A percentile compares a stretch with the other conserved stretches of the same genome.
phyloP scores from a whole-genome alignment of 2,888 invertebrate genomes.

The Tiphia femorata region DNA sequence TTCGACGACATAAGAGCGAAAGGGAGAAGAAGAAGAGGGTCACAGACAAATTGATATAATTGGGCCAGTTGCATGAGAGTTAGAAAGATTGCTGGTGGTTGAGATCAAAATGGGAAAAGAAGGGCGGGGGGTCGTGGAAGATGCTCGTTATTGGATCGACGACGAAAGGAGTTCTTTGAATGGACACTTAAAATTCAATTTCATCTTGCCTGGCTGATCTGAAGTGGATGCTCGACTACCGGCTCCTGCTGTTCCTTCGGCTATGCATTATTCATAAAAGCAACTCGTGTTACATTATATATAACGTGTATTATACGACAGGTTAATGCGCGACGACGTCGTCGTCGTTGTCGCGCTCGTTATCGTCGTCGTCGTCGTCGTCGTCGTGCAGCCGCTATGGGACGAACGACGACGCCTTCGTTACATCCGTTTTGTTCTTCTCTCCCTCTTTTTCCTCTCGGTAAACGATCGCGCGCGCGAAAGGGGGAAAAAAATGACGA shows the following conservation, averaged over 20 bases:
- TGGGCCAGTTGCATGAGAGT: too few species aligned
- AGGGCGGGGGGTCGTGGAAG: conserved; percentile 31
- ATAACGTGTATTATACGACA: conserved; percentile 24
- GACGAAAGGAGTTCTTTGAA: conserved; percentile 55
- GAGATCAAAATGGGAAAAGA: conserved; percentile 10
- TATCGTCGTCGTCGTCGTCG: neutral
- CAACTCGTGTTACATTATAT: conserved; percentile 59
- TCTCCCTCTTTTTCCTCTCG: neutral
- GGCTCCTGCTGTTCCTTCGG: conserved; percentile 63
- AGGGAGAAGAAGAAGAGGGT: too few species aligned
- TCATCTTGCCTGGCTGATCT: conserved; percentile 67
- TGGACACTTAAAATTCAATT: conserved; percentile 65
- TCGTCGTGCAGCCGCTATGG: conserved; percentile 2
- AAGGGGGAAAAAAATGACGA: neutral
- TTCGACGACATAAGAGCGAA: too few species aligned
- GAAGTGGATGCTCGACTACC: conserved; percentile 64
- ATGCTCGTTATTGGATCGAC: conserved; percentile 50
- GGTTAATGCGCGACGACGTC: conserved; percentile 32
- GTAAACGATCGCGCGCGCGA: neutral
- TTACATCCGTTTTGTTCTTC: neutral
- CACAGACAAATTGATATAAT: too few species aligned
- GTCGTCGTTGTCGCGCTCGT: neutral
- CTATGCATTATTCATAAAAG: conserved; percentile 67
- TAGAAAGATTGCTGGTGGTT: too few species aligned
- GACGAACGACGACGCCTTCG: conserved; percentile 16